Evolutionary conservation across 2,888 invertebrate genomes (phyloP).

Genomic region (Macrosiphum euphorbiae): DNA sequence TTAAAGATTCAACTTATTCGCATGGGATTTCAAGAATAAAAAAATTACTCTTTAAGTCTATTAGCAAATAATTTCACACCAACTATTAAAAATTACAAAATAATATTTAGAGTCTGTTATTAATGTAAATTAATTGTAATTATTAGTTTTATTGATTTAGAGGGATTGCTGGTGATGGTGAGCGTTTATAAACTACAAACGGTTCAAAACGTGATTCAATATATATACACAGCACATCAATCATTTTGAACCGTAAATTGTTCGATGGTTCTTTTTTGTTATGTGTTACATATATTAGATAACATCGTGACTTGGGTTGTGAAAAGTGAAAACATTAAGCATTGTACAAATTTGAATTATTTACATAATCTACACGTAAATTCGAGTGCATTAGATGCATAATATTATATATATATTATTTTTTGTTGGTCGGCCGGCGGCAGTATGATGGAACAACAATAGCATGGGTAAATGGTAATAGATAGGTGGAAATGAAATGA

Average conservation of each 20-base stretch:
- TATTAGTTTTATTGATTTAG: not conserved
- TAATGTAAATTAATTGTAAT: not conserved
- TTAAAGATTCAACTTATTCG: not conserved
- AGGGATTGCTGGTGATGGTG: not conserved
- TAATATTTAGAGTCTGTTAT: not conserved
- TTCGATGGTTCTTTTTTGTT: conserved; percentile 16
- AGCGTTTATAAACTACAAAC: not conserved
- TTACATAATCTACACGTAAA: conserved; percentile 48
- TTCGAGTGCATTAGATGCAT: not conserved
- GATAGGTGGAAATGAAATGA: conserved; percentile 3
- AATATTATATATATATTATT: not conserved
- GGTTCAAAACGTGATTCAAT: not conserved
- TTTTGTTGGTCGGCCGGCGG: not conserved
- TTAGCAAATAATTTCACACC: not conserved
- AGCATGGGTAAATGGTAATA: not conserved
- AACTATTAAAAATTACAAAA: not conserved
- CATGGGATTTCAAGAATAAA: not conserved
- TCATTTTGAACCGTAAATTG: conserved; percentile 7
- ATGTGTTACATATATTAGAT: not conserved
- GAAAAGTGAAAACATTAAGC: conserved; percentile 56
- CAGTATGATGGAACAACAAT: conserved; percentile 45
- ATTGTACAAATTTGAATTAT: conserved; percentile 36
- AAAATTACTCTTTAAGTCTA: not conserved
- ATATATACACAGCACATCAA: not conserved
- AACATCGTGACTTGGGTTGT: conserved; percentile 24